Conservation (phyloP, 2,113 vertebrate species). For the Scytalopus superciliaris region DNA sequence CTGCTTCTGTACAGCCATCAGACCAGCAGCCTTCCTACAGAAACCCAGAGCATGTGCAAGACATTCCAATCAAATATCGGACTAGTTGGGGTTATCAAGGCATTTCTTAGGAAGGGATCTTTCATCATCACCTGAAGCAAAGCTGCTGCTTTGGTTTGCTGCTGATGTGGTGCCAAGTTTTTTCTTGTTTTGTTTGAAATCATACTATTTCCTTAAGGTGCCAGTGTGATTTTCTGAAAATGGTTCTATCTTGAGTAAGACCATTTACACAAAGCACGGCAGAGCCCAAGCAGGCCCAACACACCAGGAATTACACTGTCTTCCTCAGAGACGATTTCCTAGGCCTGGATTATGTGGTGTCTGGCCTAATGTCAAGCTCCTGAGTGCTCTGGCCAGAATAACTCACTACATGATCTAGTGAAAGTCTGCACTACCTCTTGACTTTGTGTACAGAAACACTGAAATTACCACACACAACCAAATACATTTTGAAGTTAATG, state of each 20-base stretch:
- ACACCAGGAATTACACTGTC: rapidly evolving
- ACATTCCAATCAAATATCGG: neutral
- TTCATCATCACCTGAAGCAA: neutral
- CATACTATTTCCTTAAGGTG: neutral
- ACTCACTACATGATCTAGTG: neutral
- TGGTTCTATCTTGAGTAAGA: neutral
- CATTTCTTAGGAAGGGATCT: neutral
- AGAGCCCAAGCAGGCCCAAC: rapidly evolving
- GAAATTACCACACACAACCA: neutral
- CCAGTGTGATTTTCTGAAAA: neutral
- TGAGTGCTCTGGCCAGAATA: neutral
- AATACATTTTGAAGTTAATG: neutral
- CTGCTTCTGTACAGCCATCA: neutral
- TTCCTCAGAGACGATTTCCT: neutral
- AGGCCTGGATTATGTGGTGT: neutral
- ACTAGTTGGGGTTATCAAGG: neutral
- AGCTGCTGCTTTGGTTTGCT: neutral
- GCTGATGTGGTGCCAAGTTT: neutral
- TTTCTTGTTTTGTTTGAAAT: neutral
- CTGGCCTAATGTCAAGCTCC: neutral
- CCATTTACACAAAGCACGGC: rapidly evolving
- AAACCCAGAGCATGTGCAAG: neutral
- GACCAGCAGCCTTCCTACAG: neutral
- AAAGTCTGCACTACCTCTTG: neutral
- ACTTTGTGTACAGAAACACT: neutral